Conservation (phyloP, 2,888 invertebrate species). For the Cephus pygmeus region DNA sequence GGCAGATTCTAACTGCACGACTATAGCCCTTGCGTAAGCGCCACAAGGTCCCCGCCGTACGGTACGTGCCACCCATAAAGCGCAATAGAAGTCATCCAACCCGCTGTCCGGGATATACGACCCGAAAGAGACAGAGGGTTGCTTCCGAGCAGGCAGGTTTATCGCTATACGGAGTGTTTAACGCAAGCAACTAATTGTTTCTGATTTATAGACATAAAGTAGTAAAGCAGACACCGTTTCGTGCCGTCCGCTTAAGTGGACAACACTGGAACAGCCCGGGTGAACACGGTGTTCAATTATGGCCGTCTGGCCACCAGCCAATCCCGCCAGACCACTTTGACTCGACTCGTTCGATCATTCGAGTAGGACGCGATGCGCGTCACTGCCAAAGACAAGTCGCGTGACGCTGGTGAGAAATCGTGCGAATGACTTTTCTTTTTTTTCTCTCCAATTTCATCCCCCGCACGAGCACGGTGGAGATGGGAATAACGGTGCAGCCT, state of each 20-base stretch:
- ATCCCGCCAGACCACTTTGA: conserved; percentile 43
- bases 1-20: neutral
- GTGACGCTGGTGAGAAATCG: neutral
- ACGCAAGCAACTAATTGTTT: conserved; percentile 40
- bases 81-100: neutral
- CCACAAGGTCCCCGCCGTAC: neutral
- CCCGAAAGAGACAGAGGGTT: neutral
- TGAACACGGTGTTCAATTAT: conserved; percentile 48
- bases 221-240: conserved; percentile 9
- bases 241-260: conserved; percentile 25
- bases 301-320: conserved; percentile 49
- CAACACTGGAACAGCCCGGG: conserved; percentile 36
- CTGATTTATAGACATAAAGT: conserved; percentile 43
- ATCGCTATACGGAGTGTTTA: neutral
- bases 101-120: too few relatives aligned
- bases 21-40: neutral
- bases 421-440: neutral
- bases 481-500: neutral
- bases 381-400: neutral
- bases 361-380: conserved; percentile 5
- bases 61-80: neutral
- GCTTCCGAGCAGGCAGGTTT: neutral
- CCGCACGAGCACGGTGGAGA: neutral
- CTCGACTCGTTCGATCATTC: conserved; percentile 37
- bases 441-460: neutral